Conservation (phyloP, 1,140 invertebrate genomes). For the Tribolium castaneum region DNA sequence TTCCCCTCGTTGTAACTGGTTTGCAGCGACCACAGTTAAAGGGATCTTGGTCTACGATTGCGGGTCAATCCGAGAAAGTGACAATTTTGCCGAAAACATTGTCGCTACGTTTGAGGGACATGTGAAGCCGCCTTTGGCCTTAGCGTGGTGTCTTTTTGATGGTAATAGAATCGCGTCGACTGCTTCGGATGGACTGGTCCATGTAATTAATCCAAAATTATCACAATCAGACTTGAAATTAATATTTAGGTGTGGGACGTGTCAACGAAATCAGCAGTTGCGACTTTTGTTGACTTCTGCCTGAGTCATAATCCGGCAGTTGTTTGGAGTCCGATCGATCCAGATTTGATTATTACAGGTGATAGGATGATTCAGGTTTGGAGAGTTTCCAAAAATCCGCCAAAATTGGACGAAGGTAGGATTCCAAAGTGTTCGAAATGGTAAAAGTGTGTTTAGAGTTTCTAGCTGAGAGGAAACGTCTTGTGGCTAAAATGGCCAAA, state of each 20-base stretch:
- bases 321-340: slow-evolving; percentile 74
- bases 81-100: slow-evolving; percentile 59
- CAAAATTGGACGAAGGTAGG: slow-evolving; percentile 38
- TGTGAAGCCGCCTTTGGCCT: slow-evolving; percentile 67
- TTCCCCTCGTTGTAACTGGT: slow-evolving; percentile 71
- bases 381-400: slow-evolving; percentile 65
- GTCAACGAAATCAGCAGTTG: slow-evolving; percentile 67
- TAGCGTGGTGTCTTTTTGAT: slow-evolving; percentile 80
- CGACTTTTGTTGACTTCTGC: slow-evolving; percentile 68
- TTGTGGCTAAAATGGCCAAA: slow-evolving; percentile 18
- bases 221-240: slow-evolving; percentile 55
- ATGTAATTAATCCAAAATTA: slow-evolving; percentile 66
- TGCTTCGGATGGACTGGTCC: slow-evolving; percentile 75
- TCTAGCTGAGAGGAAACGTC: not conserved
- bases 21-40: slow-evolving; percentile 72
- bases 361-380: slow-evolving; percentile 73
- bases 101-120: slow-evolving; percentile 72
- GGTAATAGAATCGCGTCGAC: slow-evolving; percentile 75
- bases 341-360: slow-evolving; percentile 72
- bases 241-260: slow-evolving; percentile 78
- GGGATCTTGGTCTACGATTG: slow-evolving; percentile 71
- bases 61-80: slow-evolving; percentile 34
- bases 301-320: slow-evolving; percentile 68
- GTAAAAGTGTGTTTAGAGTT: slow-evolving; percentile 28
- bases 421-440: not conserved